phyloP scores from a whole-genome alignment of 2,888 invertebrate genomes.

The Amblyjoppa fuscipennis region DNA sequence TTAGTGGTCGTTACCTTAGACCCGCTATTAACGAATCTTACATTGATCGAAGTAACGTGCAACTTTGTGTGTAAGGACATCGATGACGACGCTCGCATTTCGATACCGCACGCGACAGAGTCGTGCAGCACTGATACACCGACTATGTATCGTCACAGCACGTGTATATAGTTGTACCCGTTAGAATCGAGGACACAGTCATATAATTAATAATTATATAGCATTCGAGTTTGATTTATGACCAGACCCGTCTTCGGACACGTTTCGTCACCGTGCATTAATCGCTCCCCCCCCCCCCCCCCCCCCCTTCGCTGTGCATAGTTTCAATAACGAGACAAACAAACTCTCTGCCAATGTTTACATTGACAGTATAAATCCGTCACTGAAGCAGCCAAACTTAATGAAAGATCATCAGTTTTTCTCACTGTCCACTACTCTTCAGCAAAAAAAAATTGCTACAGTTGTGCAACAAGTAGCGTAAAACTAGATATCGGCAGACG shows the following conservation, averaged over 20 bases:
- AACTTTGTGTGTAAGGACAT: slow-evolving; percentile 23
- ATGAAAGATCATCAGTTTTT: background rate
- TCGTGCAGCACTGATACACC: background rate
- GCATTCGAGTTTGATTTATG: slow-evolving; percentile 56
- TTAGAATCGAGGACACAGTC: slow-evolving; percentile 58
- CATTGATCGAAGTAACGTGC: slow-evolving; percentile 51
- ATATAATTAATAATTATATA: slow-evolving; percentile 59
- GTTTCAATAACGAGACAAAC: slow-evolving; percentile 1
- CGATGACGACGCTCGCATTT: background rate
- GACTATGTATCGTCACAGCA: slow-evolving; percentile 21
- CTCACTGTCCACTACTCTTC: background rate
- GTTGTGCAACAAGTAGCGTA: background rate
- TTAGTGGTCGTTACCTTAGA: slow-evolving; percentile 56
- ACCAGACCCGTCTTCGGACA: slow-evolving; percentile 43
- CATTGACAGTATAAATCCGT: background rate
- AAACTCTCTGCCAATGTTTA: background rate
- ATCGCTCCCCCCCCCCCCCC: background rate
- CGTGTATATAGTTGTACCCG: slow-evolving; percentile 26
- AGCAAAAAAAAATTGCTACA: background rate
- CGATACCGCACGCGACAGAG: slow-evolving; percentile 9
- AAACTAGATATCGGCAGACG: background rate
- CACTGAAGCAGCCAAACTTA: background rate
- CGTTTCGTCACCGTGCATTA: slow-evolving; percentile 31
- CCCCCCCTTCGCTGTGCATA: background rate
- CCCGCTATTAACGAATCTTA: slow-evolving; percentile 61